Conservation (phyloP, 2,113 vertebrate species). For the Azemiops feae region DNA sequence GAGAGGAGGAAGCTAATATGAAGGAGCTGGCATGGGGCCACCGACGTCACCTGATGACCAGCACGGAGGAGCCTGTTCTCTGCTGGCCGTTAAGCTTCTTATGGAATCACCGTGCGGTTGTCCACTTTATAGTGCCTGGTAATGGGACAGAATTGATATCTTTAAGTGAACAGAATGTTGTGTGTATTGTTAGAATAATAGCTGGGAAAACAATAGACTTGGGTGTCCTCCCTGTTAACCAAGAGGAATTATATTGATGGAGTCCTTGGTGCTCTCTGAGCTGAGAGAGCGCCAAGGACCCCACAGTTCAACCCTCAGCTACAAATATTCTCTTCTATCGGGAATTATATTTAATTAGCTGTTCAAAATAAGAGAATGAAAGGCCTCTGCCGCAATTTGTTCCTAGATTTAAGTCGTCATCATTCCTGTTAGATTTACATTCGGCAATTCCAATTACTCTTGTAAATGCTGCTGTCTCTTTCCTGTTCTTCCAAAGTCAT, state of each 20-base stretch:
- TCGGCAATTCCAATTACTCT: not conserved
- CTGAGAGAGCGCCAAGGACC: not conserved
- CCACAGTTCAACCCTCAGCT: not conserved
- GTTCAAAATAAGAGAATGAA: not conserved
- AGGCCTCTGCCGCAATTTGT: not conserved
- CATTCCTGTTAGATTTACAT: not conserved
- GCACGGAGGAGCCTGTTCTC: slow-evolving; percentile 54
- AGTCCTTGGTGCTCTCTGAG: not conserved
- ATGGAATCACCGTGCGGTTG: slow-evolving; percentile 81
- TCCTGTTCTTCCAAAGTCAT: not conserved
- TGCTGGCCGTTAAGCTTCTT: slow-evolving; percentile 86
- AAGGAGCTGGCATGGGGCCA: slow-evolving; percentile 58
- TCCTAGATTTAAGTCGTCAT: not conserved
- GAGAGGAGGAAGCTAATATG: slow-evolving; percentile 64
- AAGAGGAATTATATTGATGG: not conserved
- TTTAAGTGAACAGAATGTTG: not conserved
- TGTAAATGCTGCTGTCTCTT: not conserved
- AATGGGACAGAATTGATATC: accelerated
- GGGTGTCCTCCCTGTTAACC: too few species aligned
- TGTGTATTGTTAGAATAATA: not conserved
- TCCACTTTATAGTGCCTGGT: slow-evolving; percentile 93
- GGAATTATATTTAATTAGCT: not conserved
- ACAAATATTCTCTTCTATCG: not conserved
- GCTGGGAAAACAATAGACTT: not conserved
- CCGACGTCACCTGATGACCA: slow-evolving; percentile 30